phyloP scores from a whole-genome alignment of 2,113 vertebrate genomes.

The Apus apus region DNA sequence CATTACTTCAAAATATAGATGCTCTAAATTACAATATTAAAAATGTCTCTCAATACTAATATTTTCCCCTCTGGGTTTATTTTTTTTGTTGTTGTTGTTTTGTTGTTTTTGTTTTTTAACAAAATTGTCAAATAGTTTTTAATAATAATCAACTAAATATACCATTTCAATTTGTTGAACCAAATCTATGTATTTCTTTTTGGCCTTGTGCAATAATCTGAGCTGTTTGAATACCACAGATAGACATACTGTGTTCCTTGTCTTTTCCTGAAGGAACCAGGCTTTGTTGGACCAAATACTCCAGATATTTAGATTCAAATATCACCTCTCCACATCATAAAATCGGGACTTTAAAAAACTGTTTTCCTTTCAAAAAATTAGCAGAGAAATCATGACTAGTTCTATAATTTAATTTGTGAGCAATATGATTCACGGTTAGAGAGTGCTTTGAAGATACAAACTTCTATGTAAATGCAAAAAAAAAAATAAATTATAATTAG shows the following conservation, averaged over 20 bases:
- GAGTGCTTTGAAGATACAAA: conserved; percentile 50
- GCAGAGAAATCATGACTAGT: not conserved
- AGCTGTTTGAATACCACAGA: not conserved
- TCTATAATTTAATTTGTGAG: not conserved
- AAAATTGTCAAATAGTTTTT: not conserved
- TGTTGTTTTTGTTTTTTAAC: no score
- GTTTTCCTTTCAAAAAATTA: not conserved
- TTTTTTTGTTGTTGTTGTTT: no score
- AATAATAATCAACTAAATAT: not conserved
- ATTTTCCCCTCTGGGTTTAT: not conserved
- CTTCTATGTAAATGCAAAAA: conserved; percentile 15
- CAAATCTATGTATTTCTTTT: not conserved
- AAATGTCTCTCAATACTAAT: not conserved
- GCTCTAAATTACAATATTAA: not conserved
- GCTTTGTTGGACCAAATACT: not conserved
- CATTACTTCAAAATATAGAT: not conserved
- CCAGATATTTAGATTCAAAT: not conserved
- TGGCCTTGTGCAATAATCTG: not conserved
- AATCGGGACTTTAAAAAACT: not conserved
- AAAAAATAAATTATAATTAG: conserved; percentile 56
- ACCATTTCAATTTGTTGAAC: not conserved
- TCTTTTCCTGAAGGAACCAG: not conserved
- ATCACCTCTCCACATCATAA: not conserved
- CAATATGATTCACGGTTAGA: conserved; percentile 9
- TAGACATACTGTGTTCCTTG: not conserved